Evolutionary conservation across 2,113 vertebrate genomes (phyloP), one percentile per base, ranked within the genome.

Genomic region (Elaphurus davidianus): DNA sequence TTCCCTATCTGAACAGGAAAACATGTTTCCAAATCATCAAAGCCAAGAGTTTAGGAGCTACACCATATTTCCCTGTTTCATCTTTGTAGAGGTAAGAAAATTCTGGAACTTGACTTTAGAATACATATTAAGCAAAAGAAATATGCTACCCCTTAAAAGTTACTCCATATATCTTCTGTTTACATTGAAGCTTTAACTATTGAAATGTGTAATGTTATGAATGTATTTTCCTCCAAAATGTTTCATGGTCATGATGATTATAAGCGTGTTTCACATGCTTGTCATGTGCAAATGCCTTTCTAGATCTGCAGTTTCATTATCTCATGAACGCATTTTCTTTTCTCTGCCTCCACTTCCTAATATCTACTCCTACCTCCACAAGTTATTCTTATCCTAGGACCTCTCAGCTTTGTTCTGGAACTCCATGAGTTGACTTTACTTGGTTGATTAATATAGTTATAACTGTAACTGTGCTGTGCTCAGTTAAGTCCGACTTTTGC

Each of bases 21-120:
- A 89, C 17, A 97, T 98, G 98, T 96, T 98, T 98, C 98, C 97
- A 1, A 96, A 83, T 92, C 91, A 67, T 54, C 97, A 95, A 50
- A 3, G 0, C 43, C 98, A 89, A 74, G 93, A 97, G 92, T 97
- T 74, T 59, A 98, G 96, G 98, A 99, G 96, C 94, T 78, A 90
- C 83, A 47, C 90, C 28, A 90, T 92, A 19, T 95, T 98, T 27
- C 98, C 97, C 16, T 98, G 98, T 93, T 99, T 99, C 93, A 0
- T 99, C n/a, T 97, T 99, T 97, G 94, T 98, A 43, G 99, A 99
- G 99, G 99, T 99, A 99, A 99, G 99, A 97, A 97, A 91, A 96
- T 28, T 45, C 1, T 79, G 28, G 81, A 30, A 76, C 50, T 71
- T 1, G 47, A 5, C 27, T 25, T 86, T n/a, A 81, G 27, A 79